Evolutionary conservation across 1,140 invertebrate species (phyloP).

Genomic region (Mycetomoellerius zeteki): DNA sequence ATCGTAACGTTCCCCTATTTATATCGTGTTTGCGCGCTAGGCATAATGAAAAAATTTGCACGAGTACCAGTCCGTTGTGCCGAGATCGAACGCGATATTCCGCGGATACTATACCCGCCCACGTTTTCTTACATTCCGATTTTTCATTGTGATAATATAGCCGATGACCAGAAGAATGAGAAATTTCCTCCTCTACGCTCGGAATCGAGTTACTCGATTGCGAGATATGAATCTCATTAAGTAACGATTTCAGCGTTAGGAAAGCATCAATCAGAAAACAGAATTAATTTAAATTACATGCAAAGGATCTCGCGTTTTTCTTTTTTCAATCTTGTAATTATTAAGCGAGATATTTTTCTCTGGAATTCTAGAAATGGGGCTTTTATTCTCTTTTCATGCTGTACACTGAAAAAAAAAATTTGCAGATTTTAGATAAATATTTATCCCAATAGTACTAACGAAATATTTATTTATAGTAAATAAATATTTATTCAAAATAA

Average conservation of each 20-base stretch:
- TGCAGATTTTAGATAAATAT: no score
- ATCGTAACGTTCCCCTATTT: constrained; percentile 49
- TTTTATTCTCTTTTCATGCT: background rate
- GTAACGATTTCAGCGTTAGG: background rate
- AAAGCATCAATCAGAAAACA: background rate
- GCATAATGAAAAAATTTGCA: constrained; percentile 23
- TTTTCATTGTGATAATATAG: constrained; percentile 44
- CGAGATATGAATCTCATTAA: background rate
- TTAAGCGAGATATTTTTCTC: background rate
- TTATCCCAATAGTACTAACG: no score
- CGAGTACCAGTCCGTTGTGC: constrained; percentile 16
- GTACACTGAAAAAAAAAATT: no score
- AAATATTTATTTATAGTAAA: no score
- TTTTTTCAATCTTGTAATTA: background rate
- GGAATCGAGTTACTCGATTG: constrained; percentile 7
- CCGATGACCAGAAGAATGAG: constrained; percentile 38
- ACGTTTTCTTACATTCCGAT: constrained; percentile 31
- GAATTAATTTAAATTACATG: constrained; percentile 14
- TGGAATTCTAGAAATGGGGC: background rate
- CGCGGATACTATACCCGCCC: constrained; percentile 31
- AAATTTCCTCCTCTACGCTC: constrained; percentile 26
- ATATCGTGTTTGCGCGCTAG: constrained; percentile 42
- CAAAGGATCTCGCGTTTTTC: background rate
- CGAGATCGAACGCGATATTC: constrained; percentile 50
- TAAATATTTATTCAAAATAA: no score